Percentiles rank a stretch among this genome's conserved stretches.
Evolutionary conservation across 2,113 vertebrate genomes (phyloP).

Genomic region (Triplophysa rosa): DNA sequence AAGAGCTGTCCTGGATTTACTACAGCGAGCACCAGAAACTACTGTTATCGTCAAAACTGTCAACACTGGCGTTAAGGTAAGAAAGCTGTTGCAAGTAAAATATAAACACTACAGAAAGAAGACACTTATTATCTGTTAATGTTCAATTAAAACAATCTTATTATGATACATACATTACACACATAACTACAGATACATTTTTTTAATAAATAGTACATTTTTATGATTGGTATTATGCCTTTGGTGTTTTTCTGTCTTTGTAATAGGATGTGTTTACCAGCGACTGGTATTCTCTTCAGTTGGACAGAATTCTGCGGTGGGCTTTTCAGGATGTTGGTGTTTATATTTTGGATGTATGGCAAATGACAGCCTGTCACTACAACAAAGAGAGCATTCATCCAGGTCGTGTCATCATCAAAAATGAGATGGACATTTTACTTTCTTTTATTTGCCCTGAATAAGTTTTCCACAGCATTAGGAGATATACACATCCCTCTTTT

Average conservation of each 20-base stretch:
- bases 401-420: slow-evolving; percentile 44
- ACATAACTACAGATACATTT: no score
- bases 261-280: slow-evolving; percentile 32
- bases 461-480: no score
- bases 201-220: no score
- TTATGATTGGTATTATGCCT: no score
- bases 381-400: slow-evolving; percentile 51
- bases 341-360: slow-evolving; percentile 60
- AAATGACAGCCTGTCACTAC: slow-evolving; percentile 65
- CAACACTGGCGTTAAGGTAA: slow-evolving; percentile 56
- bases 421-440: slow-evolving; percentile 61
- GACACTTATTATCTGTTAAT: no score
- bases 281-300: slow-evolving; percentile 54
- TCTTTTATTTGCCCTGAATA: slow-evolving; percentile 59
- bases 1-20: slow-evolving; percentile 39
- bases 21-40: slow-evolving; percentile 49
- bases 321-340: slow-evolving; percentile 55
- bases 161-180: no score
- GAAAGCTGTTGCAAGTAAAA: no score
- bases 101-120: no score
- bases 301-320: slow-evolving; percentile 52
- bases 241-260: no score
- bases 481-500: no score
- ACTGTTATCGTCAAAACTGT: slow-evolving; percentile 55
- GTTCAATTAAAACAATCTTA: no score